Conservation (phyloP, 2,797 vertebrate genomes). For the Pipistrellus nathusii region DNA sequence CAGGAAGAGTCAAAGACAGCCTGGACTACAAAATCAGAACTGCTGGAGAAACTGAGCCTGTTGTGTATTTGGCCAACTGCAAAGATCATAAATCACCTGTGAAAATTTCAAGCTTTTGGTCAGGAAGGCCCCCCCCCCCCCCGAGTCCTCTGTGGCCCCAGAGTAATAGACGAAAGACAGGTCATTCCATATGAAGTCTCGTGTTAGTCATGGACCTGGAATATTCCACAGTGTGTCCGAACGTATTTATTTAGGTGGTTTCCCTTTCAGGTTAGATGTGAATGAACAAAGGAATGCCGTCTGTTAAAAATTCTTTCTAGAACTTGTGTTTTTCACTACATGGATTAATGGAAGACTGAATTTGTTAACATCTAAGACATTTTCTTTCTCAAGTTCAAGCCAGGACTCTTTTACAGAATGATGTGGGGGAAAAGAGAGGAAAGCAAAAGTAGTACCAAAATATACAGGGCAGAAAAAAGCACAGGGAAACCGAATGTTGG, state of each 20-base stretch:
- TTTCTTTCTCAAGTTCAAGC: conserved; percentile 1
- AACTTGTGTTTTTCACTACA: not conserved
- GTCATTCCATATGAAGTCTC: not conserved
- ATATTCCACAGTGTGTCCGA: not conserved
- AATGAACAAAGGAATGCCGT: not conserved
- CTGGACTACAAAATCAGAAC: not conserved
- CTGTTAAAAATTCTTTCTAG: not conserved
- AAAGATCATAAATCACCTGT: not conserved
- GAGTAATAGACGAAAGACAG: not conserved
- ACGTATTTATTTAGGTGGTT: not conserved
- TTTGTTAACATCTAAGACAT: not conserved
- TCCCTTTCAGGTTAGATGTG: not conserved
- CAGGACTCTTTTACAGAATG: conserved; percentile 14
- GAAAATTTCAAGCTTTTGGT: not conserved
- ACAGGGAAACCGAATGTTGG: not conserved
- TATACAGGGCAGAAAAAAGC: not conserved
- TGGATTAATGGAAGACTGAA: not conserved
- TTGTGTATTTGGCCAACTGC: not conserved
- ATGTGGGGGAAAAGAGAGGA: not conserved
- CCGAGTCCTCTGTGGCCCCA: not conserved
- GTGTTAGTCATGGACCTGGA: no score
- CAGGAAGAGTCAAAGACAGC: not conserved
- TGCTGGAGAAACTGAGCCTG: not conserved
- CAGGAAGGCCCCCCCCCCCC: not conserved
- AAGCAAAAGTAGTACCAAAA: not conserved